Evolutionary conservation across 2,888 invertebrate species (phyloP).

Genomic region (Cosmopolites sordidus): DNA sequence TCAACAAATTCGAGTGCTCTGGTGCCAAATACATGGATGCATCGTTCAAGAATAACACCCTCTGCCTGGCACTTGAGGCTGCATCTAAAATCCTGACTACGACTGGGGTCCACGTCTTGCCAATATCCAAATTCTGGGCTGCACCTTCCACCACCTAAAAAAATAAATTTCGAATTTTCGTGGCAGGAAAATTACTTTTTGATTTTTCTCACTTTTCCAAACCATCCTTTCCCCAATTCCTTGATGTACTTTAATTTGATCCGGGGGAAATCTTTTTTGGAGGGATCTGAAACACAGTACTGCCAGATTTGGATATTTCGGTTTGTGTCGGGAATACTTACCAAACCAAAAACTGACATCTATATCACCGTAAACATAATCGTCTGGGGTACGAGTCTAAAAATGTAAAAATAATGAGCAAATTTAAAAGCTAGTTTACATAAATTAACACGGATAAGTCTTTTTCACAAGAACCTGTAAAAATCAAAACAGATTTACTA

Average conservation of each 20-base stretch:
- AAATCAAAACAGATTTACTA: too few species aligned
- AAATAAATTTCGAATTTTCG: too few species aligned
- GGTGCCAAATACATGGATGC: conserved; percentile 65
- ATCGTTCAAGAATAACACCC: conserved; percentile 75
- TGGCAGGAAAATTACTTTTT: too few species aligned
- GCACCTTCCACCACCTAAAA: conserved; percentile 73
- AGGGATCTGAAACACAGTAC: conserved; percentile 48
- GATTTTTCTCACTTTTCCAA: conserved; percentile 67
- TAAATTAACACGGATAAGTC: not conserved
- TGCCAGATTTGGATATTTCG: too few species aligned
- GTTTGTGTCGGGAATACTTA: conserved; percentile 38
- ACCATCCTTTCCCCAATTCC: conserved; percentile 82
- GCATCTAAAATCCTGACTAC: conserved; percentile 78
- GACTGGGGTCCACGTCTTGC: conserved; percentile 53
- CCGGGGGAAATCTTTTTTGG: conserved; percentile 64
- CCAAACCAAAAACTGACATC: conserved; percentile 51
- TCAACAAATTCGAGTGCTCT: conserved; percentile 69
- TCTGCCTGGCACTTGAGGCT: conserved; percentile 70
- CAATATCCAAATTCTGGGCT: conserved; percentile 49
- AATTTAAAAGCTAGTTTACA: not conserved
- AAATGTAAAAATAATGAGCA: too few species aligned
- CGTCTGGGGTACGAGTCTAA: conserved; percentile 40
- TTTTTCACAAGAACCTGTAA: too few species aligned
- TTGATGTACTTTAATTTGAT: conserved; percentile 74
- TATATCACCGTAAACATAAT: conserved; percentile 44